Evolutionary conservation across 2,797 vertebrate species (phyloP).

Genomic region (Myripristis murdjan): DNA sequence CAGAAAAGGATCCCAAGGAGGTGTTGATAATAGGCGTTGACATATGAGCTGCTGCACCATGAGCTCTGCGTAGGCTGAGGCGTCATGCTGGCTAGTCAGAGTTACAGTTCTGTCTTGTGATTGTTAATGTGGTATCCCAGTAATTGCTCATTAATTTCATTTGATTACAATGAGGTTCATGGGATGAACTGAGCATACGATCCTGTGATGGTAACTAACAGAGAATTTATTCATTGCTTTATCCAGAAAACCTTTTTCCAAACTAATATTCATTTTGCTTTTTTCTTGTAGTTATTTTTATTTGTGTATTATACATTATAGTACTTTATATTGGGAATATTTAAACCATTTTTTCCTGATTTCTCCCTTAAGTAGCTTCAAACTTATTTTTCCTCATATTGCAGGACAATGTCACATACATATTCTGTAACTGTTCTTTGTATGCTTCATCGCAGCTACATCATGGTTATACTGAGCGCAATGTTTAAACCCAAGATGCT

Average conservation of each 20-base stretch:
- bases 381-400: too few species aligned
- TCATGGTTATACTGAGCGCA: too few species aligned
- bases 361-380: too few species aligned
- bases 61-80: neutral
- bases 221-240: too few species aligned
- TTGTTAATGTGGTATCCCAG: constrained; percentile 13
- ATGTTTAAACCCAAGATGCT: too few species aligned
- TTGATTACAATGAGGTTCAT: neutral
- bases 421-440: too few species aligned
- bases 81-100: neutral
- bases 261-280: neutral
- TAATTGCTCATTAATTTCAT: neutral
- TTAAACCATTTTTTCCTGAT: too few species aligned
- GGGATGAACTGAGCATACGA: neutral
- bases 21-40: neutral
- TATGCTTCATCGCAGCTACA: too few species aligned
- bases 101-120: constrained; percentile 25
- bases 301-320: neutral
- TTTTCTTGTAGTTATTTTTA: neutral
- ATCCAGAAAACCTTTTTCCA: neutral
- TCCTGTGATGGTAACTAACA: too few species aligned
- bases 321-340: too few species aligned
- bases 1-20: neutral
- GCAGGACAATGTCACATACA: too few species aligned
- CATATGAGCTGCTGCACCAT: constrained; percentile 6